Evolutionary conservation across 30 jellyfish, hydroid and myxozoan genomes (phyloP).

Genomic region (Morbakka virulenta): DNA sequence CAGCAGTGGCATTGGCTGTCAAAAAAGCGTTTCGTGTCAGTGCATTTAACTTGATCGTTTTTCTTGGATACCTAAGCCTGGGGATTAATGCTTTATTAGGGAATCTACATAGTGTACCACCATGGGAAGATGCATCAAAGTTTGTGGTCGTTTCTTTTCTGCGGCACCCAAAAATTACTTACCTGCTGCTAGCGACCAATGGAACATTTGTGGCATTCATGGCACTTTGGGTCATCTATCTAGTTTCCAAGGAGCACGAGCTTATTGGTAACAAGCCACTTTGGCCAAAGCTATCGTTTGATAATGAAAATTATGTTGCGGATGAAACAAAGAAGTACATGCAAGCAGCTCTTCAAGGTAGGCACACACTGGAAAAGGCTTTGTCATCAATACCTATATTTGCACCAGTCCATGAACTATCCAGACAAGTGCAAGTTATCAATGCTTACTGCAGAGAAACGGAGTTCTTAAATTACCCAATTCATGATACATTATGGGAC

Average conservation of each 20-base stretch:
- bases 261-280: constrained; percentile 51
- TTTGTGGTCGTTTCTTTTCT: constrained; percentile 88
- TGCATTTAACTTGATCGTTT: constrained; percentile 69
- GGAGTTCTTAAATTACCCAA: constrained; percentile 76
- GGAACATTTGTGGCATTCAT: constrained; percentile 63
- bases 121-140: constrained; percentile 78
- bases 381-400: constrained; percentile 77
- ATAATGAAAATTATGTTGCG: constrained; percentile 71
- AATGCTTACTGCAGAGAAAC: constrained; percentile 97
- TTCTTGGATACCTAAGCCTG: constrained; percentile 49
- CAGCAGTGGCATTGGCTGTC: constrained; percentile 37
- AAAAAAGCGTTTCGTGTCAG: constrained; percentile 88
- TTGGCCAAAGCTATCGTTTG: constrained; percentile 91
- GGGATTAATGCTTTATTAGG: constrained; percentile 82
- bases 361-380: constrained; percentile 81
- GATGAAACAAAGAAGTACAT: constrained; percentile 78
- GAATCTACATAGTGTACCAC: constrained; percentile 86
- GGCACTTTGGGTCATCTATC: constrained; percentile 57
- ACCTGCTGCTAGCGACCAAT: constrained; percentile 64
- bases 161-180: constrained; percentile 79
- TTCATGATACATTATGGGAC: constrained; percentile 97
- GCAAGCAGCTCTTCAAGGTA: constrained; percentile 84
- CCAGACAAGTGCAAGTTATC: constrained; percentile 79
- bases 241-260: constrained; percentile 52
- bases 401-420: constrained; percentile 92